Percentiles rank a stretch among this genome's conserved stretches.
Evolutionary conservation across 2,888 invertebrate genomes (phyloP).

Genomic region (Drosophila differens): DNA sequence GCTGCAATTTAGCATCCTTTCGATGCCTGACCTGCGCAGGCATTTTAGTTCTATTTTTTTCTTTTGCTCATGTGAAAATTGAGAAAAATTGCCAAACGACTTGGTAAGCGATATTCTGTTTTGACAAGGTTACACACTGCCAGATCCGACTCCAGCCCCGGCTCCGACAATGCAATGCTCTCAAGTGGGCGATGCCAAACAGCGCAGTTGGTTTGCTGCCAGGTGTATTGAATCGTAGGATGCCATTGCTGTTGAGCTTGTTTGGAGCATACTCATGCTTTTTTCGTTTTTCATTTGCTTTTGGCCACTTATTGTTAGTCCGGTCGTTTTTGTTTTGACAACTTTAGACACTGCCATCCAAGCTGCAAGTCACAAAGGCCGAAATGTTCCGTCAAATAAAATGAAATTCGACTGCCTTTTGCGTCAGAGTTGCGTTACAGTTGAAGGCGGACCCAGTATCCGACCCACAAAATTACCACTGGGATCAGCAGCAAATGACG

Average conservation of each 20-base stretch:
- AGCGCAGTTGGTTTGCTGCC: constrained; percentile 69
- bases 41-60: constrained; percentile 45
- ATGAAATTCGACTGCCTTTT: constrained; percentile 60
- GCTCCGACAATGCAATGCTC: constrained; percentile 29
- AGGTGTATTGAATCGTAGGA: constrained; percentile 52
- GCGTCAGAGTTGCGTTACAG: constrained; percentile 52
- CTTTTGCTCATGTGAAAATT: constrained; percentile 71
- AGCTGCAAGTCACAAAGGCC: constrained; percentile 21
- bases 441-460: constrained; percentile 17
- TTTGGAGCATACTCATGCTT: constrained; percentile 19
- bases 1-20: constrained; percentile 54
- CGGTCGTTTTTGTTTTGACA: constrained; percentile 63
- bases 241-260: constrained; percentile 26
- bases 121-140: constrained; percentile 56
- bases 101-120: constrained; percentile 80
- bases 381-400: constrained; percentile 68
- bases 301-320: constrained; percentile 67
- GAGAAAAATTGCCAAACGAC: constrained; percentile 82
- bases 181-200: constrained; percentile 52
- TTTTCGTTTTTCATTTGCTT: constrained; percentile 6
- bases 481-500: constrained; percentile 80
- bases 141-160: background rate
- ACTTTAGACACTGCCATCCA: constrained; percentile 58
- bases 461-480: constrained; percentile 78
- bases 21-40: constrained; percentile 22